Evolutionary conservation across 2,888 invertebrate genomes (phyloP), one percentile per base, ranked within the genome.

Genomic region (Zootermopsis nevadensis): DNA sequence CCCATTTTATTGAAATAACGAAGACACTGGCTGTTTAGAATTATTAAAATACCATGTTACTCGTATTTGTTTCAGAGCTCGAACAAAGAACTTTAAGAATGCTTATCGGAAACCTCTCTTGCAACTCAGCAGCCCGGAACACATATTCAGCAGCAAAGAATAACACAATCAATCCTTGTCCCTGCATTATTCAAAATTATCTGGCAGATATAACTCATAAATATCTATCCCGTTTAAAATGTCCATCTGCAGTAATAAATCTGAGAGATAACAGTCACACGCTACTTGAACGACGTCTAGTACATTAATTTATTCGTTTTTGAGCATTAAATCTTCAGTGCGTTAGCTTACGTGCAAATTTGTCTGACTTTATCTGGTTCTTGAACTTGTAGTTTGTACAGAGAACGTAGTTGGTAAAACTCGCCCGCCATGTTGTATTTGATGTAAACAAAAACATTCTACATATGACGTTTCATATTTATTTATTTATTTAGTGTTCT

Each of bases 161-260:
- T n/a, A n/a, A 60, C 15, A 60, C 60, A 60, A 2, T 2, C 60
- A 12, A n/a, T 48, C 15, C 15, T 48, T 48, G 42, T 48, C 15
- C 42, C 42, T 27, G 60, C 2, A 60, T 60, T 60, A n/a, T 60
- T 60, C 60, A 19, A 60, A n/a, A 24, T n/a, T 60, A 60, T 60
- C 60, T 60, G 60, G 10, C 24, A 60, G n/a, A 19, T 31, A 33
- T 4, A 15, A 6, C 69, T 31, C 69, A 27, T 69, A 69, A 69
- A 69, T 69, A 69, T 69, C n/a, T n/a, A n/a, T 31, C 69, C 19
- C 19, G 15, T 60, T n/a, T 53, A 53, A 60, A 60, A 60, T 2
- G 60, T 60, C 27, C 24, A 10, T 30, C 69, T 69, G 69, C 69
- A 19, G 69, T 31, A 69, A 31, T 69, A 69, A 69, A 69, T 69